Evolutionary conservation across 2,797 vertebrate genomes (phyloP).

Genomic region (Ceryle rudis): DNA sequence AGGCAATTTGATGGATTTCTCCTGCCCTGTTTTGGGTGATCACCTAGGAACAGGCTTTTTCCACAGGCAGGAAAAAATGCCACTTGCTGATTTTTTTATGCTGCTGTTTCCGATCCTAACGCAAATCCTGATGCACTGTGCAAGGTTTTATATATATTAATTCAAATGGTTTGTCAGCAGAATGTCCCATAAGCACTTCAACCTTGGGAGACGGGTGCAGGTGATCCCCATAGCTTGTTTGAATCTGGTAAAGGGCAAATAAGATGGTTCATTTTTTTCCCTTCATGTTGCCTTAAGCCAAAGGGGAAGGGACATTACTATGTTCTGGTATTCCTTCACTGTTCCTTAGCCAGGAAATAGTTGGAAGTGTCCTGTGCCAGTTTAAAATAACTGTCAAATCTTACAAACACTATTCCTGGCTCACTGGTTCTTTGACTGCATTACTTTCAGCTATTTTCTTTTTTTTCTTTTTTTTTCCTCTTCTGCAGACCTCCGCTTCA

Average conservation of each 20-base stretch:
- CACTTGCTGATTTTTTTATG: not conserved
- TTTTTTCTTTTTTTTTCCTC: not conserved
- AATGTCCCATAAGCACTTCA: not conserved
- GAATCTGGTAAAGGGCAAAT: not conserved
- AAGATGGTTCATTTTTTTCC: not conserved
- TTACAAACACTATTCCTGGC: not conserved
- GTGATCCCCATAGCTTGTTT: not conserved
- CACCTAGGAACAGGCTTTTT: not conserved
- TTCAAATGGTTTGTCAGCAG: not conserved
- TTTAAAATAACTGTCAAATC: not conserved
- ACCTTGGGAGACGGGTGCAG: not conserved
- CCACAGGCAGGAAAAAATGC: not conserved
- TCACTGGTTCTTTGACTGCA: not conserved
- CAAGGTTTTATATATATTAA: not conserved
- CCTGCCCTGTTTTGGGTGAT: not conserved
- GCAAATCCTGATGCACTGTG: not conserved
- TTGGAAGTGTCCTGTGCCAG: not conserved
- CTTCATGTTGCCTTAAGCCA: not conserved
- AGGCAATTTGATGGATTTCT: not conserved
- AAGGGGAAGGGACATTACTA: not conserved
- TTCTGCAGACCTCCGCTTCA: constrained; percentile 87
- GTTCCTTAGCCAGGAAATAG: not conserved
- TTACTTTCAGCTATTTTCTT: not conserved
- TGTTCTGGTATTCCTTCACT: not conserved
- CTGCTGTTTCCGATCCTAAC: not conserved